Evolutionary conservation across 2,797 vertebrate genomes (phyloP).

Genomic region (Silurus aristotelis): DNA sequence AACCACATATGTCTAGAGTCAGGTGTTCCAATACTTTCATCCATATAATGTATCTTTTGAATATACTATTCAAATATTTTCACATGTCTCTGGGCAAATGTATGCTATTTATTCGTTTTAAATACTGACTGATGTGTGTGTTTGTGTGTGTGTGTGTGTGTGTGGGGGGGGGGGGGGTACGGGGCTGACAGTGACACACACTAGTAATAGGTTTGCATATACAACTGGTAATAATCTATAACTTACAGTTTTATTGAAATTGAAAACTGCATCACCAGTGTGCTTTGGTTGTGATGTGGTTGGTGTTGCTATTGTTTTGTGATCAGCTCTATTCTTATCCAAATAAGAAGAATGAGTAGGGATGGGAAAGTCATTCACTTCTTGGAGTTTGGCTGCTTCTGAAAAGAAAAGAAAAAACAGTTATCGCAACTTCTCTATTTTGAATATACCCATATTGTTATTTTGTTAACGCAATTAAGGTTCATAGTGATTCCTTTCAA

Average conservation of each 20-base stretch:
- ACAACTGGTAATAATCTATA: background rate
- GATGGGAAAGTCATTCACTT: background rate
- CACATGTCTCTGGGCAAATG: background rate
- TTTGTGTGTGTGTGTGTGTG: too few relatives aligned
- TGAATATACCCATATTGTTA: background rate
- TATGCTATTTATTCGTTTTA: background rate
- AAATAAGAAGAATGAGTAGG: background rate
- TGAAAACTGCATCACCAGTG: background rate
- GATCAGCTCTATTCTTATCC: background rate
- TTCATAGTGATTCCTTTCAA: constrained; percentile 2
- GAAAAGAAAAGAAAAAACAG: constrained; percentile 8
- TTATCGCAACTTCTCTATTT: background rate
- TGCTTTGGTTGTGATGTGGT: background rate
- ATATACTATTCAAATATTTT: background rate
- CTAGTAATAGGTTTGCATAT: background rate
- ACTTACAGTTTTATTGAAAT: background rate
- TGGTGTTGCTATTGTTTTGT: background rate
- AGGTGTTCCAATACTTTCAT: too few relatives aligned
- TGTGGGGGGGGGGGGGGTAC: too few relatives aligned
- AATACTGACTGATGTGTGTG: background rate
- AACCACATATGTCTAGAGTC: too few relatives aligned
- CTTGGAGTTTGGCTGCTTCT: background rate
- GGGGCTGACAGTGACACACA: background rate
- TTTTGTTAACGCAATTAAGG: background rate
- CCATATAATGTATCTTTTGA: background rate